phyloP scores from a whole-genome alignment of 2,113 vertebrate species.

The Gymnobelideus leadbeateri region DNA sequence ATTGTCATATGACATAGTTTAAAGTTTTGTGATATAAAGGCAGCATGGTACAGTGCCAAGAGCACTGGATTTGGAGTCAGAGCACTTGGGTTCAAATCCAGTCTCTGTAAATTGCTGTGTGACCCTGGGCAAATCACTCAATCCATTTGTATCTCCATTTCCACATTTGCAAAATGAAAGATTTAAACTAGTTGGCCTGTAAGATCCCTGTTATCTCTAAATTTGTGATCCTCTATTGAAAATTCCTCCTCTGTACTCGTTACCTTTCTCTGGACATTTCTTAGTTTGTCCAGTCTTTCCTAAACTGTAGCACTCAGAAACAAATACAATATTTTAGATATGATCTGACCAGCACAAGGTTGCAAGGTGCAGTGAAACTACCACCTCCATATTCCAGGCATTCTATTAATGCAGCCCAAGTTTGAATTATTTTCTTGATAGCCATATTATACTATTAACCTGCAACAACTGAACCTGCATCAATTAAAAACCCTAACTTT shows the following conservation, averaged over 20 bases:
- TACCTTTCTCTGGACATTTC: background rate
- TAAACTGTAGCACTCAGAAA: background rate
- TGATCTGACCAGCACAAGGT: background rate
- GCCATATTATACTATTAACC: background rate
- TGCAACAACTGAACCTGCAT: no score
- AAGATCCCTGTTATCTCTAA: background rate
- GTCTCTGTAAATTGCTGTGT: background rate
- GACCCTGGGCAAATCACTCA: background rate
- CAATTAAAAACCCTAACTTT: background rate
- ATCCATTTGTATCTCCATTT: background rate
- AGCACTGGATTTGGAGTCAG: no score
- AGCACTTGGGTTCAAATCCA: background rate
- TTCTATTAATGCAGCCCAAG: background rate
- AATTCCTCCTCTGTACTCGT: background rate
- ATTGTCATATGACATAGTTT: background rate
- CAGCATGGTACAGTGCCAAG: background rate
- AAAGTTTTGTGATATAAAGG: background rate
- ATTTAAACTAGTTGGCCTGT: background rate
- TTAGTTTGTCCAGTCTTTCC: background rate
- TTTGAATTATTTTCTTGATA: background rate
- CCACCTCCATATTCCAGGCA: background rate
- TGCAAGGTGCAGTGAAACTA: background rate
- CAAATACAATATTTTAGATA: background rate
- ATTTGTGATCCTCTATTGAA: background rate
- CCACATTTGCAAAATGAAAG: background rate